Evolutionary conservation across 2,113 vertebrate species (phyloP).

Genomic region (Vimba vimba): DNA sequence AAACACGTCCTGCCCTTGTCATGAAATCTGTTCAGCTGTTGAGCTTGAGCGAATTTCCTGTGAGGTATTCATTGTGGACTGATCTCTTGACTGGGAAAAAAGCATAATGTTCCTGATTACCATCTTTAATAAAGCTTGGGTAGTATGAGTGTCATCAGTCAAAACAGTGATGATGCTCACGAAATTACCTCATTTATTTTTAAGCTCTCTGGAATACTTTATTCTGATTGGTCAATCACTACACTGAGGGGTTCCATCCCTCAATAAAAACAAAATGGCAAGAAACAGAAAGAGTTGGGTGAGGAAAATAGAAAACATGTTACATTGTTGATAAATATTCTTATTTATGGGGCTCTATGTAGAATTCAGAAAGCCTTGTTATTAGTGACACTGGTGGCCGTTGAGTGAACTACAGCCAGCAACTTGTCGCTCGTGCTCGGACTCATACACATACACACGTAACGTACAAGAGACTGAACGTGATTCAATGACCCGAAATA

Average conservation of each 20-base stretch:
- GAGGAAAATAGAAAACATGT: not conserved
- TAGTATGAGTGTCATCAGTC: constrained; percentile 6
- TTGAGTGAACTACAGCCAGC: no score
- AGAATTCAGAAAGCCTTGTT: no score
- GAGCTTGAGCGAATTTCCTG: constrained; percentile 24
- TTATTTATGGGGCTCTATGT: no score
- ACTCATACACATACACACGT: no score
- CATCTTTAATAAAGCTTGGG: constrained; percentile 25
- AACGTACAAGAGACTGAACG: no score
- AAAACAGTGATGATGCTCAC: not conserved
- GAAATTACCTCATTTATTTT: not conserved
- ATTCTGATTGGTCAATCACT: not conserved
- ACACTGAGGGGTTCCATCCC: not conserved
- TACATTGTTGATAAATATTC: not conserved
- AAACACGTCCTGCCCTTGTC: constrained; percentile 3
- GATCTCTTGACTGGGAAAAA: constrained; percentile 1
- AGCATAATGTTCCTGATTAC: not conserved
- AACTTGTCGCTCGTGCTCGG: no score
- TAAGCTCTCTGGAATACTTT: not conserved
- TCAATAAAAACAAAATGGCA: not conserved
- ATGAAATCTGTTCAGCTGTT: constrained; percentile 15
- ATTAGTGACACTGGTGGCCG: not conserved
- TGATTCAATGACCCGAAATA: no score
- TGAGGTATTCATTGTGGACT: constrained; percentile 8
- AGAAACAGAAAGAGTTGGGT: not conserved